Percentiles rank a stretch among this genome's conserved stretches.
phyloP scores from a whole-genome alignment of 92 coral and sea anemone genomes.

The Zoanthus sociatus region DNA sequence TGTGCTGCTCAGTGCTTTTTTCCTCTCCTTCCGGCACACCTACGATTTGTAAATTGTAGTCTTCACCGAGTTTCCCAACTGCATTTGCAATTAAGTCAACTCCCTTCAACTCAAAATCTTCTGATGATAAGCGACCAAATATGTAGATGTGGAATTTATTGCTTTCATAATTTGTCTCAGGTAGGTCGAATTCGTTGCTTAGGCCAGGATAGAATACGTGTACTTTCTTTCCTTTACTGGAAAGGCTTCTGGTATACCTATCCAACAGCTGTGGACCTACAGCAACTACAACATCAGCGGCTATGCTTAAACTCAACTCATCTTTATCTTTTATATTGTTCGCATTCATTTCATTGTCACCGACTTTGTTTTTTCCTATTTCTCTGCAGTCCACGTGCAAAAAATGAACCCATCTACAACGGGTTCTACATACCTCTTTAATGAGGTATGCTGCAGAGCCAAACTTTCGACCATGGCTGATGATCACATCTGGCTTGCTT shows the following conservation, averaged over 20 bases:
- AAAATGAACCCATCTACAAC: constrained; percentile 8
- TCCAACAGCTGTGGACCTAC: constrained; percentile 22
- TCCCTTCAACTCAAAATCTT: too few species aligned
- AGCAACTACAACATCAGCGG: neutral
- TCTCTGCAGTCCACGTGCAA: constrained; percentile 45
- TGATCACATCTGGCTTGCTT: constrained; percentile 22
- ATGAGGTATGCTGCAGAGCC: neutral
- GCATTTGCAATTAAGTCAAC: too few species aligned
- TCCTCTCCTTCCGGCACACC: too few species aligned
- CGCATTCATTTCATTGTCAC: neutral
- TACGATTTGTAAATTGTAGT: too few species aligned
- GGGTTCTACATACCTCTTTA: neutral
- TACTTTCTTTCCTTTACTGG: neutral
- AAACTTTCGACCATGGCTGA: too few species aligned
- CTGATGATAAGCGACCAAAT: too few species aligned
- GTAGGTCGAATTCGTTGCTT: neutral
- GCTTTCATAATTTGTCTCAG: too few species aligned
- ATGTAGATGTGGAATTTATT: too few species aligned
- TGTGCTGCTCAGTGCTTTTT: too few species aligned
- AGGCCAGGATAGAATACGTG: constrained; percentile 40
- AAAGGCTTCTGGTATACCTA: constrained; percentile 12
- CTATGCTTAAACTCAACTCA: constrained; percentile 22
- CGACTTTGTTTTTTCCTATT: constrained; percentile 36
- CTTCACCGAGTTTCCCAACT: too few species aligned
- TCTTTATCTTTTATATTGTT: constrained; percentile 17